These are phyloP conservation scores for Takifugu ocellatus DNA, from an alignment of 2,797 vertebrate genomes.

Conservation along the genomic window DNA sequence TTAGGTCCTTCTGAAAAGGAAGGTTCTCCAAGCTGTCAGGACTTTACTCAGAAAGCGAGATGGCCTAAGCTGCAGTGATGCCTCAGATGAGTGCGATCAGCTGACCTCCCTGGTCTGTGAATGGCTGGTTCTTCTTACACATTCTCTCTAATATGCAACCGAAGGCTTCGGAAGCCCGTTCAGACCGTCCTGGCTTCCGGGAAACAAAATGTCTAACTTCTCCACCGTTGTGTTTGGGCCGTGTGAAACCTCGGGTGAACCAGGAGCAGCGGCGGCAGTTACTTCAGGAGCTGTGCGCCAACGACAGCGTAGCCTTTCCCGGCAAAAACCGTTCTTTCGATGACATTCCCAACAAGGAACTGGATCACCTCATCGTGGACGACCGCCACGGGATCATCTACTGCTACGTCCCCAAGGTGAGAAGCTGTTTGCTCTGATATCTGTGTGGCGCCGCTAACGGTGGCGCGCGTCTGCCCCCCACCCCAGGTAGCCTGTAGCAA, in stretches of 20 bases:
- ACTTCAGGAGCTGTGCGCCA: slow-evolving; percentile 82
- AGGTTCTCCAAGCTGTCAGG: no score
- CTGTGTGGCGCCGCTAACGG: no score
- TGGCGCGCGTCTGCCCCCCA: background rate
- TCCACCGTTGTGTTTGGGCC: background rate
- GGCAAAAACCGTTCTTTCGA: slow-evolving; percentile 93
- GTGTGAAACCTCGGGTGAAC: slow-evolving; percentile 11
- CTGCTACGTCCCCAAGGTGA: slow-evolving; percentile 93
- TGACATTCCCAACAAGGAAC: slow-evolving; percentile 93
- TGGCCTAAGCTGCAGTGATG: background rate
- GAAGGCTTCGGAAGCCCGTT: no score
- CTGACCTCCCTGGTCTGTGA: background rate
- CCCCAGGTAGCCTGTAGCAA: slow-evolving; percentile 90
- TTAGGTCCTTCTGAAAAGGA: no score
- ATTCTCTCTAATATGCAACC: no score
- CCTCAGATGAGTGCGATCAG: background rate
- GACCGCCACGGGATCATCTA: slow-evolving; percentile 95
- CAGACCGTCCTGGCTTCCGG: no score
- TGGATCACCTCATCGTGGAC: slow-evolving; percentile 95
- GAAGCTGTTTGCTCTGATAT: no score
- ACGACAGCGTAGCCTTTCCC: slow-evolving; percentile 84
- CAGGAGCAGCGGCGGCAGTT: slow-evolving; percentile 81
- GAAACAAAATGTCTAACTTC: background rate
- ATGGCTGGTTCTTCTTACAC: background rate
- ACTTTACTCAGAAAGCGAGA: no score